Percentiles rank a stretch among this genome's conserved stretches.
Evolutionary conservation across 2,888 invertebrate genomes (phyloP).

Genomic region (Xiphydria camelus): DNA sequence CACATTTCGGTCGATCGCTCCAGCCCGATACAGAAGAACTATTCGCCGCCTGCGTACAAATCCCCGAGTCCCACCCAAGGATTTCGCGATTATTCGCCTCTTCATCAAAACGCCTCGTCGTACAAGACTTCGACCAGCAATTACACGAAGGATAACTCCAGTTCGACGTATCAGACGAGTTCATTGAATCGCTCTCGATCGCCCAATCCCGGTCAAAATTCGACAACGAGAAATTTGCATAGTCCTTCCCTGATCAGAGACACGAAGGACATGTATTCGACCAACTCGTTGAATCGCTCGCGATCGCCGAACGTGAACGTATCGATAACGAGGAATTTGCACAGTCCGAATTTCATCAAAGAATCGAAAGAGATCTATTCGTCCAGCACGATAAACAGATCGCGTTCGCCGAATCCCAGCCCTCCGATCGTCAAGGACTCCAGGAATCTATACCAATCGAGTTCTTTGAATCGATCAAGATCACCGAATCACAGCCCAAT

Average conservation of each 20-base stretch:
- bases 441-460: conserved; percentile 44
- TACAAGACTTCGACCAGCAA: conserved; percentile 42
- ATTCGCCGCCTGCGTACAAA: conserved; percentile 41
- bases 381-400: conserved; percentile 32
- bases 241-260: conserved; percentile 47
- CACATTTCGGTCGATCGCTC: conserved; percentile 32
- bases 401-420: conserved; percentile 33
- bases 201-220: conserved; percentile 34
- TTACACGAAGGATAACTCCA: conserved; percentile 28
- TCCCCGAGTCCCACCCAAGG: conserved; percentile 40
- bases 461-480: conserved; percentile 40
- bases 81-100: conserved; percentile 29
- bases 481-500: conserved; percentile 45
- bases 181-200: conserved; percentile 40
- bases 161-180: conserved; percentile 27
- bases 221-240: conserved; percentile 30
- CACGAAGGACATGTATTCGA: conserved; percentile 47
- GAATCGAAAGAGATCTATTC: conserved; percentile 42
- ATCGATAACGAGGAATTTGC: conserved; percentile 13
- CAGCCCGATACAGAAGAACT: conserved; percentile 38
- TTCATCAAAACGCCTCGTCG: conserved; percentile 32
- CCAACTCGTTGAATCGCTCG: conserved; percentile 34
- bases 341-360: conserved; percentile 40
- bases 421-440: conserved; percentile 45
- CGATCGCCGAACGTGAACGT: conserved; percentile 30